phyloP scores from a whole-genome alignment of 2,888 invertebrate species.

The Conistra vaccinii region DNA sequence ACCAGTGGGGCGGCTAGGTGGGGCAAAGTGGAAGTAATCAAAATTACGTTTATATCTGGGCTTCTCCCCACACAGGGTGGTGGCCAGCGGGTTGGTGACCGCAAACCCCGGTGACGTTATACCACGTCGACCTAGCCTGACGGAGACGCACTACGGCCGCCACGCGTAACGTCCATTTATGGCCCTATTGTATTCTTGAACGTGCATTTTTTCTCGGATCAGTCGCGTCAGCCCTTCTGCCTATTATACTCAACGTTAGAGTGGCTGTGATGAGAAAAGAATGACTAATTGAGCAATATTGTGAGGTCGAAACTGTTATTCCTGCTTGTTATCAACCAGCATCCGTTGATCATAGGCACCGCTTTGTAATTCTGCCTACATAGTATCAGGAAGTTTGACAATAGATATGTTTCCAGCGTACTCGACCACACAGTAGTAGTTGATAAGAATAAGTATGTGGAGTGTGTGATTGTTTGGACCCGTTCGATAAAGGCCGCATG shows the following conservation, averaged over 20 bases:
- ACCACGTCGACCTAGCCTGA: conserved; percentile 9
- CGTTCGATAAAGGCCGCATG: not conserved
- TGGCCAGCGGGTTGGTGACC: conserved; percentile 9
- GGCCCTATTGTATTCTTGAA: no score
- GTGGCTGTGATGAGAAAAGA: no score
- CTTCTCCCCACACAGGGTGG: conserved; percentile 15
- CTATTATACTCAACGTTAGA: no score
- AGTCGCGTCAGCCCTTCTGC: no score
- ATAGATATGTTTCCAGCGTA: conserved; percentile 38
- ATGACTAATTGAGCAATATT: conserved; percentile 47
- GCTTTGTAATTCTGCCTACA: conserved; percentile 34
- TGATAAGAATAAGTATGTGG: conserved; percentile 26
- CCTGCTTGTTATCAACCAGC: conserved; percentile 38
- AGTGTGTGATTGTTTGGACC: not conserved
- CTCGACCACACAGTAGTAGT: conserved; percentile 22
- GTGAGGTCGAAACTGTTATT: conserved; percentile 51
- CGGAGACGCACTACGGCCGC: no score
- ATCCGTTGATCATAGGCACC: conserved; percentile 55
- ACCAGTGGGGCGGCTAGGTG: no score
- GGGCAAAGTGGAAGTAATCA: no score
- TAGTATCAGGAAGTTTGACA: conserved; percentile 43
- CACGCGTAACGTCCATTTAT: no score
- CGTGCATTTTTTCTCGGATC: no score
- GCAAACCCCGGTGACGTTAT: conserved; percentile 7
- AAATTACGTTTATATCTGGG: not conserved